Base-by-base conservation (phyloP, 2,888 invertebrate species). In the Yponomeuta sedellus region DNA sequence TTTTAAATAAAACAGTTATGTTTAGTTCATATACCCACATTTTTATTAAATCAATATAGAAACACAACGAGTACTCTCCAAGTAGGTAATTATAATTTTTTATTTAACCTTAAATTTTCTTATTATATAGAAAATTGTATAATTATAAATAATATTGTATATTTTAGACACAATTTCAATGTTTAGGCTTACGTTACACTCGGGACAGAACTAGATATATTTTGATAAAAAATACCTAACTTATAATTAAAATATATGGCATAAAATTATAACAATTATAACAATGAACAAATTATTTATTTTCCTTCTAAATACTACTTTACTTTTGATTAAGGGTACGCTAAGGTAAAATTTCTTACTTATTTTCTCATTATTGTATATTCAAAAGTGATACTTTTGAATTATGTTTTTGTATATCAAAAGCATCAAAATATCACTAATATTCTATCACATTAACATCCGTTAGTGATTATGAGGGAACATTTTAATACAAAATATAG, bases 21-120 rank as follows among this genome's bases (percentile, higher is more conserved):
- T 70, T 73, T 83, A 82, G 90, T 90, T 88, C 89, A 90, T 90
- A 89, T 88, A 90, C 89, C 90, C 90, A 89, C 89, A 87, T 52
- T 86, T 88, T 88, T 88, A 89, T 78, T 88, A 80, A 85, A 82
- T 78, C 76, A 82, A 79, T 78, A 77, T 69, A 70, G 70, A 20
- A 69, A 72, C 69, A 70, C 66, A 70, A 67, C 66, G 58, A 63
- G 65, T 58, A 66, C 5, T 66, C 64, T 66, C 67, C 66, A 64
- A 66, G 65, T 64, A 64, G 65, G 65, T 64, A 67, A 66, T 66
- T 68, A 67, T 44, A 66, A 67, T n/a, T 68, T 66, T 61, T 66
- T 56, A 64, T 61, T 67, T 25, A 52, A 68, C 44, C 66, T 70
- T 70, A 66, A 70, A 69, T 70, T 69, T 65, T 65, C 70, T 70